phyloP scores from a whole-genome alignment of 2,797 vertebrate species.

The Vultur gryphus region DNA sequence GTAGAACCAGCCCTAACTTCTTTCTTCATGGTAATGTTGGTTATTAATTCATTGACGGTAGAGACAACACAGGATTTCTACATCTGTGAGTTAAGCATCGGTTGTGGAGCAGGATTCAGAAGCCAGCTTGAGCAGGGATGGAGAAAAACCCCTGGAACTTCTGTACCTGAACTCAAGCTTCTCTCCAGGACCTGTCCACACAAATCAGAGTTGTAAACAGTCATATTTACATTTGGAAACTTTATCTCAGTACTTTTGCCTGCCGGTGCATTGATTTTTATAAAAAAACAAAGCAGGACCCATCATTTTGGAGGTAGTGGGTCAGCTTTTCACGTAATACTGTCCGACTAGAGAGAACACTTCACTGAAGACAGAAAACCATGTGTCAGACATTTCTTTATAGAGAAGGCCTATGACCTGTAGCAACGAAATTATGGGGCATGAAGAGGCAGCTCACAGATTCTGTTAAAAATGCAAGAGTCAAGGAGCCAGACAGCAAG shows the following conservation, averaged over 20 bases:
- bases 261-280: not conserved
- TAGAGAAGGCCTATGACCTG: not conserved
- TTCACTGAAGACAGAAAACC: not conserved
- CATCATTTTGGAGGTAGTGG: not conserved
- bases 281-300: not conserved
- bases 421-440: not conserved
- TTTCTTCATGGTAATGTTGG: not conserved
- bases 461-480: not conserved
- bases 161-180: not conserved
- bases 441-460: not conserved
- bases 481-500: not conserved
- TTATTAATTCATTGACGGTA: not conserved
- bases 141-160: not conserved
- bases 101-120: not conserved
- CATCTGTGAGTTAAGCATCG: not conserved
- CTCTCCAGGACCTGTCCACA: not conserved
- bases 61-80: not conserved
- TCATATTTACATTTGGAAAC: not conserved
- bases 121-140: not conserved
- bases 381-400: not conserved
- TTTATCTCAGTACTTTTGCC: not conserved
- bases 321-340: not conserved
- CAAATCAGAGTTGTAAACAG: not conserved
- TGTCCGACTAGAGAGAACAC: not conserved
- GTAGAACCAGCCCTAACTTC: not conserved